Evolutionary conservation across 2,888 invertebrate genomes (phyloP), one percentile per base, ranked within the genome.

Genomic region (Xestoiulus laeticollis): DNA sequence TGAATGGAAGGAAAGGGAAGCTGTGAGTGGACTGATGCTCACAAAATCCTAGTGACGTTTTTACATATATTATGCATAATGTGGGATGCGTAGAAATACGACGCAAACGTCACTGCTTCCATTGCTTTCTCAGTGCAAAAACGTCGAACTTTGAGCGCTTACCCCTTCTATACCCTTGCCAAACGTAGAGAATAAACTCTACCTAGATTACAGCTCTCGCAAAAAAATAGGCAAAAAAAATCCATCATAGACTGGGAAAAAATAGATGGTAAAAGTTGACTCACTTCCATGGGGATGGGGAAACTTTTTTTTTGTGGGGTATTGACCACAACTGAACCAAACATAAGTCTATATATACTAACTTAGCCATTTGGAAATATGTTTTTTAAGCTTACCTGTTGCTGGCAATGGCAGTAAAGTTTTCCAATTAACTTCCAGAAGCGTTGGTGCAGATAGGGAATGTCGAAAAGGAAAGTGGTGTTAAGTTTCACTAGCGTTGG

Each of bases 41-140:
- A 14, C 68, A 26, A 26, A 68, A 68, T 68, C 26, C 68, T 26
- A 68, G 68, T 68, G 68, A 68, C 68, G 68, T 68, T 68, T 68
- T 68, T 68, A 68, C 68, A 68, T 68, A 68, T 68, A 68, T 68
- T 68, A 68, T 68, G 68, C 68, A 68, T 68, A 68, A 68, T 68
- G 68, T 68, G 68, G 68, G 68, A 30, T 68, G 26, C 53, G 53
- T 59, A n/a, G 53, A 59, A 59, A 59, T n/a, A 59, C 53, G 53
- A 59, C 53, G 68, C 26, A 26, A 68, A 68, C 68, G 68, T 68
- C 68, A 68, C 10, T 26, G 68, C 68, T 22, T 68, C 26, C 68
- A 26, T 68, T 68, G 26, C 26, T 14, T 12, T 8, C 12, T 6
- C 26, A 26, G 26, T 38, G 26, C 68, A 68, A 22, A 6, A 10